phyloP scores from a whole-genome alignment of 2,797 vertebrate species.

The Tragopan temminckii region DNA sequence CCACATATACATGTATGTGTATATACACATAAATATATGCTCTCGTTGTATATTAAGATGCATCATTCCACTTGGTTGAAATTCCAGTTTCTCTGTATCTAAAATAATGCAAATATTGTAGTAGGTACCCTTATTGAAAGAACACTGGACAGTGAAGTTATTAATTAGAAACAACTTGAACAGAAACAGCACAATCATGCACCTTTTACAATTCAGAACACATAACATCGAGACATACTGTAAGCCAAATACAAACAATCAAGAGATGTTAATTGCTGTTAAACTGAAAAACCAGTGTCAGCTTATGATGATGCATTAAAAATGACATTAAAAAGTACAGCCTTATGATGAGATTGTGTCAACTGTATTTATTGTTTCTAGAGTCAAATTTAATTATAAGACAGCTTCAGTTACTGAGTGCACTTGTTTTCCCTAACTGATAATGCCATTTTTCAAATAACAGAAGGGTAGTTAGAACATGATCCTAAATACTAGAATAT shows the following conservation, averaged over 20 bases:
- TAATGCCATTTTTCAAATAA: not conserved
- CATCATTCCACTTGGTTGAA: constrained; percentile 77
- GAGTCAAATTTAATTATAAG: not conserved
- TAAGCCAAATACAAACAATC: constrained; percentile 73
- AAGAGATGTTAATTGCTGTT: constrained; percentile 58
- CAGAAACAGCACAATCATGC: constrained; percentile 81
- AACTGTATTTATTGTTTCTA: not conserved
- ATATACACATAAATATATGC: fast-evolving
- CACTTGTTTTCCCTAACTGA: not conserved
- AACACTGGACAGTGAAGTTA: constrained; percentile 82
- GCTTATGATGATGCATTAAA: constrained; percentile 17
- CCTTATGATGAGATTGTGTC: not conserved
- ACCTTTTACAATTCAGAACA: constrained; percentile 77
- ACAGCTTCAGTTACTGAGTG: not conserved
- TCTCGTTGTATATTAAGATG: constrained; percentile 28
- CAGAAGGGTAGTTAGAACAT: not conserved
- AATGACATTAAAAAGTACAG: constrained; percentile 9
- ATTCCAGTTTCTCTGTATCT: constrained; percentile 3
- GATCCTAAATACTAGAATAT: not conserved
- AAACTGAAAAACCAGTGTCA: constrained; percentile 37
- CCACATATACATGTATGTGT: not conserved
- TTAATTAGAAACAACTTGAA: constrained; percentile 78
- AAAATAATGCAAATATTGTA: constrained; percentile 50
- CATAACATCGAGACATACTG: constrained; percentile 76
- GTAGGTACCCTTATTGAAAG: constrained; percentile 87